Evolutionary conservation across 2,797 vertebrate species (phyloP), one percentile per base, ranked within the genome.

Genomic region (Hoplostethus mediterraneus): DNA sequence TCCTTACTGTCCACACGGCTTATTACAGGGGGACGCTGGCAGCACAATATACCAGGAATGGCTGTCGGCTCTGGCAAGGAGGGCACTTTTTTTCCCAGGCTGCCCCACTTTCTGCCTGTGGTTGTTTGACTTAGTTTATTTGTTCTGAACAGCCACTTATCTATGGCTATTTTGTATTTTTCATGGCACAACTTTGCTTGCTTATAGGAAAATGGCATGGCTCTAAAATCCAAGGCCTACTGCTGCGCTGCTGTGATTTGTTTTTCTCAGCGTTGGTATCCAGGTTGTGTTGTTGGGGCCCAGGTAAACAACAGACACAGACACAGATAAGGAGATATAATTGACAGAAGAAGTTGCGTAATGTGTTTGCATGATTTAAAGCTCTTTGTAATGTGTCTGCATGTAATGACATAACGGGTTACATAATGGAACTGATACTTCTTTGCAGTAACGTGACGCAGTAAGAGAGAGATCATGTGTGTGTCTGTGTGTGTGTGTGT

Each of bases 41-140:
- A 82, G 70, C 55, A 73, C 71, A 75, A 77, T 83, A 81, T 87
- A 77, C 63, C 73, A 79, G 76, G 76, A 87, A 84, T 63, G 61
- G 74, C 67, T 79, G 83, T 85, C 75, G 65, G 74, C 83, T 86
- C 84, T 75, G 85, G 67, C 67, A 71, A 45, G 40, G 38, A 52
- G 40, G 75, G 62, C 52, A 63, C 80, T 87, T 79, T 69, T 28
- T 77, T 89, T 83, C 82, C 82, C 81, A 81, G 72, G 75, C 80
- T 87, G 90, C 76, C 88, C 89, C 89, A 90, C 88, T 92, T 93
- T 90, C 71, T 66, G 68, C 80, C 53, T 79, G 59, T 70, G 84
- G 82, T 81, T 90, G 80, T 90, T 28, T 89, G 63, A 90, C 82
- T 87, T 80, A 74, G 73, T 85, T 87, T 91, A 80, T 90, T 84